Base-by-base conservation (phyloP, 2,888 invertebrate species). In the Parapristionchus giblindavisi region DNA sequence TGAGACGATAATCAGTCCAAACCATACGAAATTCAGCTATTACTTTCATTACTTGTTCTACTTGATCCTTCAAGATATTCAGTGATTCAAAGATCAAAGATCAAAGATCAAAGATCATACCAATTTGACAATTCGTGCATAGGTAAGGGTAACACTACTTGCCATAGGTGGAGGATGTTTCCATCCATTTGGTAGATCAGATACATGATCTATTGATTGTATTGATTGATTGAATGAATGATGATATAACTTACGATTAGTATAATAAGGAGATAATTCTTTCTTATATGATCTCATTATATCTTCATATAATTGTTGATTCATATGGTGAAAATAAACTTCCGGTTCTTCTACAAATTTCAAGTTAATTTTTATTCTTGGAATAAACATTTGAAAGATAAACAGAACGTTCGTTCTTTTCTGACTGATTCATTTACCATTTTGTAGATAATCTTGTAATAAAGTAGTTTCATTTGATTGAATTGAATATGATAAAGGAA, bases 141-240 rank as follows among this genome's bases (percentile, higher is more conserved):
- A 73, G 21, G 61, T 61, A 34, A 73, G 73, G 1, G 29, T n/a
- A 8, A 73, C 73, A n/a, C 43, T n/a, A 43, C 60, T 61, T 3
- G 73, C 34, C 73, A 73, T 73, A 2, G 73, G 73, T 34, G 73
- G 73, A 11, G 73, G 73, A 48, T 73, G 73, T 17, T 32, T n/a
- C 73, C 73, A 73, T 6, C 43, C 43, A 29, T 54, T 29, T 1
- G 70, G 70, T 27, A 71, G 70, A 27, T 56, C 38, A 14, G 21
- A 17, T 0, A 71, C 38, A 32, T 71, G 70, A 24, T 71, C 70
- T 71, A 40, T 24, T 56, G 24, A 56, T 11, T 27, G 27, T 32
- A 14, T 63, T 14, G 34, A 32, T 8, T 32, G 63, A 14, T 6
- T 36, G 38, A 63, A 32, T 11, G n/a, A 27, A 11, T 17, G 58